Base-by-base conservation (phyloP, 2,113 vertebrate species). In the Chionomys nivalis region DNA sequence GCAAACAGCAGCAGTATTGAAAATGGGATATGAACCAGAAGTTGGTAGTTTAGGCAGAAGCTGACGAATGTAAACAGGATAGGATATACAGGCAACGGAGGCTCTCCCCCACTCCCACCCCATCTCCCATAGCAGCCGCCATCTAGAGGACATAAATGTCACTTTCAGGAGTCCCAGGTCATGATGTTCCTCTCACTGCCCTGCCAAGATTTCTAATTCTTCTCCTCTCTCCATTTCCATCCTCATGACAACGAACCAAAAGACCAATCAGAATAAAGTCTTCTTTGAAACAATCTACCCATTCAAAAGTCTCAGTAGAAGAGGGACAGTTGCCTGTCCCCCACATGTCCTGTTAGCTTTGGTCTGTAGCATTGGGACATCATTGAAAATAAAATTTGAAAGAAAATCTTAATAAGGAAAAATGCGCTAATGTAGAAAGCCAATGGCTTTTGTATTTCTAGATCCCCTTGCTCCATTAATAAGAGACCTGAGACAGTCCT, bases 1-100 rank as follows among this genome's bases (percentile, higher is more conserved):
- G 19, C 68, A 94, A 96, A 93, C 33, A 94, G 77, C 33, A 19
- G 77, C 72, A 26, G 17, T 76, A 77, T 42, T 49, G 94, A 89
- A 95, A 97, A 91, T n/a, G 63, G 73, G 0, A 89, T 33, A 0
- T 65, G 28, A 81, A 4, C 63, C 36, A 1, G 44, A 92, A 70
- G 66, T 12, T 61, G 19, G 33, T 58, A 73, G 23, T 77, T 92
- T 88, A 85, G 44, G 42, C n/a, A 90, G 85, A 23, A 92, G 76
- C 21, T 79, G n/a, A 79, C 44, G 76, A 82, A 89, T 90, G 81
- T 73, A 81, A 72, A 78, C 31, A 33, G 78, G 85, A 76, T 33
- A 16, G 83, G 58, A 42, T 9, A 52, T 44, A 23, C 65, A 52
- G 7, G 23, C 42, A 83, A 36, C 66, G 83, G 14, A 72, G 24